Base-by-base conservation (phyloP, 2,888 invertebrate genomes). In the Trachelus tabidus region DNA sequence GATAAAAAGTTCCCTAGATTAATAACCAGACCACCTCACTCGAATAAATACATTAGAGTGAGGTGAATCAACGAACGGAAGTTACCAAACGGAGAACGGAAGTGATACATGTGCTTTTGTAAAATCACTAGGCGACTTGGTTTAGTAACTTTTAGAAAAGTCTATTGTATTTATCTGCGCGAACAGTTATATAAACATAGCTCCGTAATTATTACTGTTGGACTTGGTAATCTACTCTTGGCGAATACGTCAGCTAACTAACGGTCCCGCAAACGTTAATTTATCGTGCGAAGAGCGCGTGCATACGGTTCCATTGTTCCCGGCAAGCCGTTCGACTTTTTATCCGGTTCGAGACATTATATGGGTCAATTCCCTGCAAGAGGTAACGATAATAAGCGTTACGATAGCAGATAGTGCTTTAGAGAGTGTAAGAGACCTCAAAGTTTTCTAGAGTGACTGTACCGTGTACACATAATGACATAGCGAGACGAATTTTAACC, bases 211-310 rank as follows among this genome's bases (percentile, higher is more conserved):
- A 56, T 56, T 56, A 56, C 56, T 56, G 56, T 56, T 56, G 56
- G 56, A 9, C 56, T 56, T 23, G 56, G 15, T 56, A 56, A 56
- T 56, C 9, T 23, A 56, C 56, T 56, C 56, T 9, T 56, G 56
- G 56, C 56, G 33, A 71, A 71, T 31, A 33, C 31, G 31, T 71
- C 71, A 34, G 33, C 34, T 31, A 33, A 71, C 71, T 71, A 71
- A 71, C 71, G 71, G 71, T 71, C 71, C 71, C 9, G 71, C 15
- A 71, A 71, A 71, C 34, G 71, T 71, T 56, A 71, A 71, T 71
- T 71, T 71, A 71, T 71, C 33, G 71, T 71, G 71, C 71, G 71
- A 71, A 71, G 12, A 33, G 31, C 71, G 33, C 71, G 33, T 71
- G 71, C 71, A 71, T 33, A 31, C 34, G 71, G 15, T 34, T 31